Percentiles rank a stretch among this genome's conserved stretches.
Evolutionary conservation across 2,113 vertebrate genomes (phyloP).

Genomic region (Onychostoma macrolepis): DNA sequence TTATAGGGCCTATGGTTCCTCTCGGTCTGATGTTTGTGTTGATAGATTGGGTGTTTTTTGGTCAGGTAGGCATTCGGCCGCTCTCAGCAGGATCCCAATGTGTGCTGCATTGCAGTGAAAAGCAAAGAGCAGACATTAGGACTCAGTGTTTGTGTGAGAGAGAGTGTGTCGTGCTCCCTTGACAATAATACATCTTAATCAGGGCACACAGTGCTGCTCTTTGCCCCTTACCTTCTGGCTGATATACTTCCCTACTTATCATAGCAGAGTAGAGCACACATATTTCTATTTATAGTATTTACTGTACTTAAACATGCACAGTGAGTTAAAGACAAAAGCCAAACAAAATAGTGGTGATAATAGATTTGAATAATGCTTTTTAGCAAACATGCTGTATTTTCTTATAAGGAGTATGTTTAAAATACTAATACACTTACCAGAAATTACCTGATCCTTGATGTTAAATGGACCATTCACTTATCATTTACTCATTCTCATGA

Average conservation of each 20-base stretch:
- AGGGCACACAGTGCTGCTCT: slow-evolving; percentile 42
- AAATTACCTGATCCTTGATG: neutral
- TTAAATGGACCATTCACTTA: neutral
- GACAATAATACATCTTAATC: slow-evolving; percentile 56
- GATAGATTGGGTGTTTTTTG: slow-evolving; percentile 59
- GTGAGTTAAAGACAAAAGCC: neutral
- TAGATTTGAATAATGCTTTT: neutral
- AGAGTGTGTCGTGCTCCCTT: slow-evolving; percentile 23
- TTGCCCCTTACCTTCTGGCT: slow-evolving; percentile 47
- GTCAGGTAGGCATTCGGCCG: slow-evolving; percentile 53
- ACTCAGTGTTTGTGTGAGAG: slow-evolving; percentile 23
- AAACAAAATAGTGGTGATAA: neutral
- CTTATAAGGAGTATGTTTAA: neutral
- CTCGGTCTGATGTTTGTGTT: slow-evolving; percentile 56
- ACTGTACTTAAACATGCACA: neutral
- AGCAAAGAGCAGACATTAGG: slow-evolving; percentile 48
- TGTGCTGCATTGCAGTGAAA: slow-evolving; percentile 62
- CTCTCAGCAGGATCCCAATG: slow-evolving; percentile 54
- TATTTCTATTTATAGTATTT: slow-evolving; percentile 10
- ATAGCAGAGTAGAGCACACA: slow-evolving; percentile 34
- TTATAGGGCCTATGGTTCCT: slow-evolving; percentile 51
- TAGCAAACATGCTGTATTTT: neutral
- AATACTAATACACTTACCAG: neutral
- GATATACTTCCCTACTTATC: slow-evolving; percentile 49
- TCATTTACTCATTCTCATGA: neutral